Conservation (phyloP, 2,888 invertebrate species). For the Zelleria hepariella region DNA sequence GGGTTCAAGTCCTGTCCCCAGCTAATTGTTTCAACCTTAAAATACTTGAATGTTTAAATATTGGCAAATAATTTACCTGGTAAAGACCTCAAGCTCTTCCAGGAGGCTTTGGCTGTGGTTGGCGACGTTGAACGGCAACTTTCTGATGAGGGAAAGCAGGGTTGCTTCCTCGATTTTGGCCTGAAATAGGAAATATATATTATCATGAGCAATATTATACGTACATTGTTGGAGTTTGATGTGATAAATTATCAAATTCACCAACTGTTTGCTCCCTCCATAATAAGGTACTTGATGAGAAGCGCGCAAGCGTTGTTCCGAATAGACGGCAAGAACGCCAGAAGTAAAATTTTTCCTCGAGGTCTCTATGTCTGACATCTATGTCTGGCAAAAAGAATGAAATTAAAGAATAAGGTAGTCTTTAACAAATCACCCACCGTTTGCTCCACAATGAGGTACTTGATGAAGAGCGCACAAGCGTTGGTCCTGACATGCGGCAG, state of each 20-base stretch:
- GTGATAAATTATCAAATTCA: too few relatives aligned
- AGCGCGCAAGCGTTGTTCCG: slow-evolving; percentile 76
- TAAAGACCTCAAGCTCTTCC: slow-evolving; percentile 68
- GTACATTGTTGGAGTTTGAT: too few relatives aligned
- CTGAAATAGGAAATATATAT: slow-evolving; percentile 33
- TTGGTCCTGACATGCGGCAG: slow-evolving; percentile 79
- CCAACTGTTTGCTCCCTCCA: slow-evolving; percentile 62
- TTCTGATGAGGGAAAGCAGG: slow-evolving; percentile 75
- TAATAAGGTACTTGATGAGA: slow-evolving; percentile 75
- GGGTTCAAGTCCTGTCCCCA: too few relatives aligned
- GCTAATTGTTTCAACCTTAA: too few relatives aligned
- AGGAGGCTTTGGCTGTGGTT: slow-evolving; percentile 64
- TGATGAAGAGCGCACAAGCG: slow-evolving; percentile 75
- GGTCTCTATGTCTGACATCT: slow-evolving; percentile 81
- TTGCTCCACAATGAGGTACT: slow-evolving; percentile 73
- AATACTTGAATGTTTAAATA: too few relatives aligned
- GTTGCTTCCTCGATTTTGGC: slow-evolving; percentile 74
- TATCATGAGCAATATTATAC: neutral
- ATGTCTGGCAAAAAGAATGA: neutral
- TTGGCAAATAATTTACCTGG: slow-evolving; percentile 17
- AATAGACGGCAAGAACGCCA: slow-evolving; percentile 79
- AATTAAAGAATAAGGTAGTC: neutral
- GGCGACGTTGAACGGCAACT: slow-evolving; percentile 79
- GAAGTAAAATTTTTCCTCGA: slow-evolving; percentile 79
- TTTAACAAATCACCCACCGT: slow-evolving; percentile 30